Percentiles rank a stretch among this genome's conserved stretches.
These are phyloP conservation scores for Holothuria leucospilota DNA, from an alignment of 53 echinoderm and acorn worm genomes.

Conservation along the genomic window DNA sequence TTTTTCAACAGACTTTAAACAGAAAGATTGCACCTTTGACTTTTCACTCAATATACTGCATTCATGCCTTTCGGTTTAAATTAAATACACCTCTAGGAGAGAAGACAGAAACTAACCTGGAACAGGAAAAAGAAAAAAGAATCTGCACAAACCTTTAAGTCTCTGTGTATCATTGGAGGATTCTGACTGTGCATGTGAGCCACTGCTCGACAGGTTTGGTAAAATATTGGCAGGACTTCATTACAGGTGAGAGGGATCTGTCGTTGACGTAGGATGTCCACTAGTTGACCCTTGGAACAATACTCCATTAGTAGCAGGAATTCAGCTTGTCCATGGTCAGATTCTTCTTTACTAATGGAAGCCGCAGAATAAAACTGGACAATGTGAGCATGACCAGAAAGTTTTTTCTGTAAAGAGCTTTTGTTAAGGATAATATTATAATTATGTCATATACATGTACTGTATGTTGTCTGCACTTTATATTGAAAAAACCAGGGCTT, in stretches of 20 bases:
- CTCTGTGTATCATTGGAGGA: constrained; percentile 88
- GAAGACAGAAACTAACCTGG: no score
- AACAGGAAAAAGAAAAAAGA: background rate
- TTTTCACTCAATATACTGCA: no score
- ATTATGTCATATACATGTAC: no score
- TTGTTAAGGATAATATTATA: constrained; percentile 41
- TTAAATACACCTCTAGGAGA: no score
- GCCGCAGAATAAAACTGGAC: constrained; percentile 95
- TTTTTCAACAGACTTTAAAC: no score
- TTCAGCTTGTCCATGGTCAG: constrained; percentile 92
- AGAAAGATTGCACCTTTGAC: no score
- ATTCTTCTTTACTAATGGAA: constrained; percentile 87
- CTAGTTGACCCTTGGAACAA: constrained; percentile 83
- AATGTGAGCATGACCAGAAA: constrained; percentile 92
- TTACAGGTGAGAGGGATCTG: constrained; percentile 74
- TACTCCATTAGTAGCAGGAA: constrained; percentile 93
- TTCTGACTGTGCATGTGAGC: constrained; percentile 97
- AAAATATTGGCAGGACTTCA: constrained; percentile 91
- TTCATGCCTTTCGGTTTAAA: no score
- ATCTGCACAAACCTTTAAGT: constrained; percentile 77
- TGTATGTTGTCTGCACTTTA: no score
- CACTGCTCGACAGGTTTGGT: constrained; percentile 85
- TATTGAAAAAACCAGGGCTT: no score
- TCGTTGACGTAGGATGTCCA: constrained; percentile 70
- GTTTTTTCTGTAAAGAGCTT: constrained; percentile 73